Evolutionary conservation across 2,113 vertebrate species (phyloP).

Genomic region (Ciconia boyciana): DNA sequence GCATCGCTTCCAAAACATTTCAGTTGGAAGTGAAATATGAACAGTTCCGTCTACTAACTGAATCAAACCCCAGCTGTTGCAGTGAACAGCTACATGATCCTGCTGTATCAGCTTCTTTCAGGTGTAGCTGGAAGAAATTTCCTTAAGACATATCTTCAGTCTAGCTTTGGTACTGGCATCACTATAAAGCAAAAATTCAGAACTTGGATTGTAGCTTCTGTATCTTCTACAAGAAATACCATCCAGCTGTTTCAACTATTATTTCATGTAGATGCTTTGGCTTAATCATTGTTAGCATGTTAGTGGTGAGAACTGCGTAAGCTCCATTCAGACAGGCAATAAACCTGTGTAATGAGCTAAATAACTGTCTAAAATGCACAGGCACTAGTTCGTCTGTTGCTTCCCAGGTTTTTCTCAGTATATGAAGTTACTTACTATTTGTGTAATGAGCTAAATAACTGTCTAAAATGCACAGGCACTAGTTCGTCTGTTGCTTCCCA

Average conservation of each 20-base stretch:
- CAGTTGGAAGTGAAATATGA: background rate
- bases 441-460: background rate
- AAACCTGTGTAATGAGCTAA: background rate
- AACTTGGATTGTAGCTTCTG: background rate
- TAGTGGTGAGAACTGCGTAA: background rate
- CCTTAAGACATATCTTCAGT: background rate
- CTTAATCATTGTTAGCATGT: background rate
- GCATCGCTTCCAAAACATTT: background rate
- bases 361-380: background rate
- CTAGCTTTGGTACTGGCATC: background rate
- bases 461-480: background rate
- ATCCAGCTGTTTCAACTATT: background rate
- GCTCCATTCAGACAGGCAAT: background rate
- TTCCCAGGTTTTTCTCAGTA: background rate
- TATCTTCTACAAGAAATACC: background rate
- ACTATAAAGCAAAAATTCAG: background rate
- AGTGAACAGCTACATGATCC: background rate
- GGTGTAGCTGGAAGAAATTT: background rate
- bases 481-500: background rate
- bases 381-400: background rate
- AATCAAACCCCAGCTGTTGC: slow-evolving; percentile 16
- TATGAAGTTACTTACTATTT: background rate
- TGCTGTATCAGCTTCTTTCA: background rate
- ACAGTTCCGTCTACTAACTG: background rate
- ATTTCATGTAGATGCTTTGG: background rate